Evolutionary conservation across 2,888 invertebrate species (phyloP), one percentile per base, ranked within the genome.

Genomic region (Calameuta idolon): DNA sequence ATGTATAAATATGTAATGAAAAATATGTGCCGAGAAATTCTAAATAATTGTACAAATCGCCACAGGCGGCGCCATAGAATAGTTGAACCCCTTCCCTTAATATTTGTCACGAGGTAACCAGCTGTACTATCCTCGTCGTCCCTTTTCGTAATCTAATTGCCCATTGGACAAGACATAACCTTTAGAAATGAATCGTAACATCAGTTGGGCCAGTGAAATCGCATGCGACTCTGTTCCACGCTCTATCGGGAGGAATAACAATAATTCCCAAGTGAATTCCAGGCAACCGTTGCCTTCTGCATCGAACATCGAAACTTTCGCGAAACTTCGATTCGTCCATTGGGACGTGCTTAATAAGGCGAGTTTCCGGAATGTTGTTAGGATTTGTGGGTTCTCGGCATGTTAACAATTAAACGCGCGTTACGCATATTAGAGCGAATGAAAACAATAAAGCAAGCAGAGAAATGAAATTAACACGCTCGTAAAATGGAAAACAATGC

Each of bases 401-500:
- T 34, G 73, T 79, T 82, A 81, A 84, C 84, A 83, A 83, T 83
- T 78, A 79, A 81, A 80, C 73, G 80, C 78, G 76, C 78, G 79
- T 80, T 82, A 82, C 79, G 79, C 79, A 77, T 79, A 81, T 84
- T 84, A 84, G 85, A 82, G 84, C 81, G 80, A 82, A 83, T 78
- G 82, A 81, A 81, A 81, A 75, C 81, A 81, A 81, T 87, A 84
- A 86, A 86, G 82, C 80, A 79, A 77, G 80, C 79, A 79, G 80
- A 79, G 80, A 83, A 83, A 83, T 81, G 80, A 85, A 82, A 87
- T 87, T 87, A 86, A 83, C 84, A 82, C 78, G 83, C 84, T 87
- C 86, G 86, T 87, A 85, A 87, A 86, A 78, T 81, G 81, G 76
- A 79, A 83, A 85, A 84, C 84, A 85, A 86, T 86, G 82, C 82